A percentile compares a stretch with the other conserved stretches of the same genome.
phyloP scores from a whole-genome alignment of 2,797 vertebrate genomes.

The Enteromius paludinosus region DNA sequence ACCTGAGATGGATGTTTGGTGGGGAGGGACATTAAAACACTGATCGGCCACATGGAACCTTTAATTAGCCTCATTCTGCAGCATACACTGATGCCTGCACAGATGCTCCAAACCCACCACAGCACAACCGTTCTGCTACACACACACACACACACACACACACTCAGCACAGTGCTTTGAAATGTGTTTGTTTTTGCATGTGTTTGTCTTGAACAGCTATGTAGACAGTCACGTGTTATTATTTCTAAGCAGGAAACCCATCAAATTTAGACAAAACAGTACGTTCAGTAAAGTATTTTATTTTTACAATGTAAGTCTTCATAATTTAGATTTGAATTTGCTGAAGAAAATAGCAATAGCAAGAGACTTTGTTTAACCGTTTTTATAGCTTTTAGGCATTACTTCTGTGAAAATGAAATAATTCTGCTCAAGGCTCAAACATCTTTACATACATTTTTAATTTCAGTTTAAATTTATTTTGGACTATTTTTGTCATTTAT shows the following conservation, averaged over 20 bases:
- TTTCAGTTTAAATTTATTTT: background rate
- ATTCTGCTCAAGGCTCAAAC: background rate
- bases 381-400: background rate
- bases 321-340: background rate
- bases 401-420: background rate
- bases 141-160: conserved; percentile 16
- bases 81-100: conserved; percentile 70
- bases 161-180: background rate
- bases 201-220: background rate
- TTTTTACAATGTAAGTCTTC: background rate
- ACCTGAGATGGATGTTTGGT: conserved; percentile 80
- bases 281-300: background rate
- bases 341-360: background rate
- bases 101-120: conserved; percentile 82
- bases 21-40: conserved; percentile 83
- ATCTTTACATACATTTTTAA: background rate
- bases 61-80: conserved; percentile 86
- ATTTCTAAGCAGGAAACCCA: background rate
- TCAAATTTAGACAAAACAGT: background rate
- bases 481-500: background rate
- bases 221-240: background rate
- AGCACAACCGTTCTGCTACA: conserved; percentile 73
- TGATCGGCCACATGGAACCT: conserved; percentile 84
- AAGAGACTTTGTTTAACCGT: background rate
- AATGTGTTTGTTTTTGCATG: background rate